Evolutionary conservation across 2,797 vertebrate species (phyloP).

Genomic region (Dermochelys coriacea): DNA sequence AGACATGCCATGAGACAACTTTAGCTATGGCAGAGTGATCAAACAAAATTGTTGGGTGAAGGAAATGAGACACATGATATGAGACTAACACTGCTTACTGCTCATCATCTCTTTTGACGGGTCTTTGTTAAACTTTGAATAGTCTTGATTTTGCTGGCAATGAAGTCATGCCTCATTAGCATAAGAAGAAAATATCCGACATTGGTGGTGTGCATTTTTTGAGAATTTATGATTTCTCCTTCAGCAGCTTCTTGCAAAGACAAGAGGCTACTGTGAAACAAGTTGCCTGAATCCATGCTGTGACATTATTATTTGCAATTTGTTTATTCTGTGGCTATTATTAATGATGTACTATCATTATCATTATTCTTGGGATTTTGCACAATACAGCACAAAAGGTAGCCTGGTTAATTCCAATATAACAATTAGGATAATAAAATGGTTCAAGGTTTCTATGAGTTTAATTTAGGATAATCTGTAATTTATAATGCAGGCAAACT

Average conservation of each 20-base stretch:
- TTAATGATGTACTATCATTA: not conserved
- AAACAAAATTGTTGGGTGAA: conserved; percentile 15
- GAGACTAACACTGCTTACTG: conserved; percentile 2
- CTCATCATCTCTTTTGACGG: conserved; percentile 43
- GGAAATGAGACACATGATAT: not conserved
- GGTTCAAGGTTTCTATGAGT: not conserved
- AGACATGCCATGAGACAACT: not conserved
- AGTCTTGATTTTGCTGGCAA: conserved; percentile 52
- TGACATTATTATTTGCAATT: not conserved
- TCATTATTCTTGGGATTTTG: not conserved
- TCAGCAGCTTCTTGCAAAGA: not conserved
- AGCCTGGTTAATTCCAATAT: not conserved
- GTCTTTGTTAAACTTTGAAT: conserved; percentile 58
- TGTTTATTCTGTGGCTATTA: not conserved
- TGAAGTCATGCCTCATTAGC: conserved; percentile 34
- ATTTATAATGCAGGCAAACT: not conserved
- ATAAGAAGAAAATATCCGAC: not conserved
- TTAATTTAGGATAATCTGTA: not conserved
- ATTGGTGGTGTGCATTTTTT: not conserved
- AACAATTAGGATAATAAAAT: not conserved
- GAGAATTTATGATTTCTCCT: conserved; percentile 23
- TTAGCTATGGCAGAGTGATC: not conserved
- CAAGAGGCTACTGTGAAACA: conserved; percentile 11
- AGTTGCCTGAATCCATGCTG: not conserved
- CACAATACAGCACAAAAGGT: not conserved